phyloP scores from a whole-genome alignment of 2,888 invertebrate species.

The Xestia sexstrigata region DNA sequence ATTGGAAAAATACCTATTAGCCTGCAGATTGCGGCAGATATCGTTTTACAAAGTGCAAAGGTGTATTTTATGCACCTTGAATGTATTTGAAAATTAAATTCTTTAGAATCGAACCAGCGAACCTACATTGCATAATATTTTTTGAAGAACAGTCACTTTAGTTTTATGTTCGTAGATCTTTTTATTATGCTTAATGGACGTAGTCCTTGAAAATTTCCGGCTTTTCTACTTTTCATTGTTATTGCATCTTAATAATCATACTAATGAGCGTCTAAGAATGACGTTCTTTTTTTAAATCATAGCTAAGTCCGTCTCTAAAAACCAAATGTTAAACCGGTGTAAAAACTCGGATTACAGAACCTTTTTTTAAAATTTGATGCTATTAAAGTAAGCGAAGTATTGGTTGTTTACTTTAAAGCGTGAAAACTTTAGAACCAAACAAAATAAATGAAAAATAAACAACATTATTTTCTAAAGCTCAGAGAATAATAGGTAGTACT shows the following conservation, averaged over 20 bases:
- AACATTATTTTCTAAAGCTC: neutral
- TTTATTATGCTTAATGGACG: neutral
- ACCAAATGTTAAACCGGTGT: constrained; percentile 6
- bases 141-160: neutral
- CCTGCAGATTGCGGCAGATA: neutral
- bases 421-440: neutral
- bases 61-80: neutral
- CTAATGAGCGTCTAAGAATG: constrained; percentile 13
- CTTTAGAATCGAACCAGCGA: neutral
- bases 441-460: neutral
- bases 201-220: constrained; percentile 24
- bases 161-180: neutral
- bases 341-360: constrained; percentile 2
- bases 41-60: neutral
- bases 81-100: neutral
- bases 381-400: neutral
- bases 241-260: constrained; percentile 21
- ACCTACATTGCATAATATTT: neutral
- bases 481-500: neutral
- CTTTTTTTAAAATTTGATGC: constrained; percentile 3
- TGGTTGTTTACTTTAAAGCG: neutral
- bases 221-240: constrained; percentile 13
- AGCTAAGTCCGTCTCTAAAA: neutral
- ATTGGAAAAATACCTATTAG: neutral
- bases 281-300: constrained; percentile 13